These are phyloP conservation scores for Hormiphora californensis DNA, from an alignment of 37 sponge, comb jelly and placozoan species.

Conservation along the genomic window DNA sequence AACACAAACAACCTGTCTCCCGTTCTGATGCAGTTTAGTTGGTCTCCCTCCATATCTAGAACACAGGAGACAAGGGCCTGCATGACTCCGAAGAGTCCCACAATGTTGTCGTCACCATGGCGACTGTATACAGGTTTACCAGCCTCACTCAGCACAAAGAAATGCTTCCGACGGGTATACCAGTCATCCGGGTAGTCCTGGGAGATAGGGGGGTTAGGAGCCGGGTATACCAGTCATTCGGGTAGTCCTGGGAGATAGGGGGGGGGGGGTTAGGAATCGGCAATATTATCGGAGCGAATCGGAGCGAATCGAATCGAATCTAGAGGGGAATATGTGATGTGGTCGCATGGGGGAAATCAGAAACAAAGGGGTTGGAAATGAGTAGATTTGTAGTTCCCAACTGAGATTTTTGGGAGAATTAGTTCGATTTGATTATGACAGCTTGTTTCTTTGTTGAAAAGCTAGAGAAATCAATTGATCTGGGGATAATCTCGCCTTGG, in stretches of 20 bases:
- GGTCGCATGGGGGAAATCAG: too few species aligned
- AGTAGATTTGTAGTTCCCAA: too few species aligned
- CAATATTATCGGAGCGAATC: not conserved
- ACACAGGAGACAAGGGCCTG: slow-evolving; percentile 90
- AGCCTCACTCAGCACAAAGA: slow-evolving; percentile 82
- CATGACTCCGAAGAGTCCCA: slow-evolving; percentile 91
- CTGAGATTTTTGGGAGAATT: too few species aligned
- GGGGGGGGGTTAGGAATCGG: not conserved
- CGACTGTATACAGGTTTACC: slow-evolving; percentile 92
- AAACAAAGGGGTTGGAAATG: too few species aligned
- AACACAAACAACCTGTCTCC: slow-evolving; percentile 78
- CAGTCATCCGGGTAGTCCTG: slow-evolving; percentile 65
- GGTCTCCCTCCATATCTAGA: slow-evolving; percentile 81
- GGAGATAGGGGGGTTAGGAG: too few species aligned
- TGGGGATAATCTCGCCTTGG: too few species aligned
- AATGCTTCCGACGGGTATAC: slow-evolving; percentile 74
- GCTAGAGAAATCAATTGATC: too few species aligned
- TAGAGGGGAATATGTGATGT: not conserved
- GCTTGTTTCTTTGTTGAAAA: too few species aligned
- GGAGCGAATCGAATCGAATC: not conserved
- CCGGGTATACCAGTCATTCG: slow-evolving; percentile 66
- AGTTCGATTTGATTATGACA: too few species aligned
- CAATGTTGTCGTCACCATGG: slow-evolving; percentile 94
- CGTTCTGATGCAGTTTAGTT: slow-evolving; percentile 68
- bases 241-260: slow-evolving; percentile 48